Base-by-base conservation (phyloP, 2,888 invertebrate genomes). In the Hydropsyche betteni region DNA sequence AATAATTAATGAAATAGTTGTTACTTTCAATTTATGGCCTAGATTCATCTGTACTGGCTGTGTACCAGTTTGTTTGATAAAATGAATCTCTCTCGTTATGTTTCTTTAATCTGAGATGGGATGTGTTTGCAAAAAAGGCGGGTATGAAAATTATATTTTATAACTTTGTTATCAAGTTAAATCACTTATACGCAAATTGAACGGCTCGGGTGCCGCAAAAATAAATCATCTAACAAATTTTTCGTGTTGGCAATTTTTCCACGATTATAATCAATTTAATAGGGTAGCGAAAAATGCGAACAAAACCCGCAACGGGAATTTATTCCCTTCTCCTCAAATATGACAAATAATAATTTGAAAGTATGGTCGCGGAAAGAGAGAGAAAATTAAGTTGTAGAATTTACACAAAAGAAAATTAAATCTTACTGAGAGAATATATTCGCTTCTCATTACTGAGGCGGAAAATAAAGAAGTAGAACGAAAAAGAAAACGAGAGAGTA, bases 361-460 rank as follows among this genome's bases (percentile, higher is more conserved):
- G 16, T 55, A 55, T 55, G 16, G 16, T 44, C 10, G 44, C 44
- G 44, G 44, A 44, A 44, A 44, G 44, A 44, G 64, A 24, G 61
- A 58, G 64, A 64, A 64, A 44, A 44, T 44, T 44, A 44, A 44
- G 44, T 44, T 4, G 44, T 44, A 44, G 64, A 36, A 64, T 64
- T 36, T 36, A 64, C 64, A 64, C 24, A 64, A 64, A 36, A 64
- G 36, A 64, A 64, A 64, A 64, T 64, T 64, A 64, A 64, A 64
- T 64, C 64, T 64, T 64, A 36, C 64, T 5, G 36, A 36, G 64
- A 50, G 51, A 68, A 68, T 68, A 55, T 74, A 74, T 74, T 74
- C 74, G 38, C 69, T 74, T 51, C 69, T 74, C 68, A 74, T 74
- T 74, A 64, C 52, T 7, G 51, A 74, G 68, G 68, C 52, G 33